These are phyloP conservation scores for Eugnorisma glareosa DNA, from an alignment of 2,888 invertebrate species.

Conservation along the genomic window DNA sequence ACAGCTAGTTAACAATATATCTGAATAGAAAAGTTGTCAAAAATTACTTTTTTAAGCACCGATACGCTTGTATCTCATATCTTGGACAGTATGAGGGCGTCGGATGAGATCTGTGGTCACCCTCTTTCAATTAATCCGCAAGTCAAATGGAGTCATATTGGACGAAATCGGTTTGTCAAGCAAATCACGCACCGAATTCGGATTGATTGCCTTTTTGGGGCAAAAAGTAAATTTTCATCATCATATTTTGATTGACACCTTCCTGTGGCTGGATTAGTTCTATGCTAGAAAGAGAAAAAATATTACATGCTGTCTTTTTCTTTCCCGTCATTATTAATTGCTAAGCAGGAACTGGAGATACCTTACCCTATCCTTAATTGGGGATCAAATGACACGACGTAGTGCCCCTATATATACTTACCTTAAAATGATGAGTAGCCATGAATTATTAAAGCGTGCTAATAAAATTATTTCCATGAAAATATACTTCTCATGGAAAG, in stretches of 20 bases:
- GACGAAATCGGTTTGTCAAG: slow-evolving; percentile 75
- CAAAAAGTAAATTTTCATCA: slow-evolving; percentile 53
- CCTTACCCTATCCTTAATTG: slow-evolving; percentile 13
- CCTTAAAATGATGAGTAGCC: slow-evolving; percentile 23
- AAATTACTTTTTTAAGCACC: not conserved
- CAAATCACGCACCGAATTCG: slow-evolving; percentile 72
- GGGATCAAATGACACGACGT: slow-evolving; percentile 24
- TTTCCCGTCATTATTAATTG: slow-evolving; percentile 2
- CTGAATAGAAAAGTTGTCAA: not conserved
- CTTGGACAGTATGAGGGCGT: slow-evolving; percentile 46
- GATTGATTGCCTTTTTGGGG: slow-evolving; percentile 69
- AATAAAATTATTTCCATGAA: not conserved
- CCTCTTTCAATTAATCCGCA: slow-evolving; percentile 80
- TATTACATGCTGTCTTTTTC: not conserved
- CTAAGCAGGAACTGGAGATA: not conserved
- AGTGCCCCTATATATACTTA: not conserved
- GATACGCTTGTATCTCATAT: slow-evolving; percentile 48
- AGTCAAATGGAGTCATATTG: slow-evolving; percentile 75
- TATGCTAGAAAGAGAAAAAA: not conserved
- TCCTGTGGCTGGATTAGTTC: slow-evolving; percentile 1
- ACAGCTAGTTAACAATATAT: not conserved
- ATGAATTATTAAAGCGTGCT: slow-evolving; percentile 5
- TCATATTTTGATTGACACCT: slow-evolving; percentile 14
- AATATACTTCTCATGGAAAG: slow-evolving; percentile 10
- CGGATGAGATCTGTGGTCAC: slow-evolving; percentile 77